Conservation (phyloP, 2,797 vertebrate species). For the Valencia hispanica region DNA sequence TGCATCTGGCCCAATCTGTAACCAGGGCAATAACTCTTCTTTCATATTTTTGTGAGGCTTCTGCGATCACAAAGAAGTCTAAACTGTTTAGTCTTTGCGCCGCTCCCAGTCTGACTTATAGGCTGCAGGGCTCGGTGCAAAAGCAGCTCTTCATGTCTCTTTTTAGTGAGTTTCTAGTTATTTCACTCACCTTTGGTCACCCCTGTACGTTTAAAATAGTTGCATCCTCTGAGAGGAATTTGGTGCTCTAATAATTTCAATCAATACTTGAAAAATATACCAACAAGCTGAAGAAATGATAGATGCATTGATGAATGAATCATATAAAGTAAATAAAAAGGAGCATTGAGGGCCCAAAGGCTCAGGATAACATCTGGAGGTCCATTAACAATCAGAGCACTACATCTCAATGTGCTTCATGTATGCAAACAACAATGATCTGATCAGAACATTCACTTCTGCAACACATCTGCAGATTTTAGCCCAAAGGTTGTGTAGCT, state of each 20-base stretch:
- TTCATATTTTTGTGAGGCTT: slow-evolving; percentile 77
- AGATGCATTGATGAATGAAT: not conserved
- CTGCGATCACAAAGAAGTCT: slow-evolving; percentile 73
- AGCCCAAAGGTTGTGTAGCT: not conserved
- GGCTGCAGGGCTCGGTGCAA: slow-evolving; percentile 54
- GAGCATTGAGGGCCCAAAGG: not conserved
- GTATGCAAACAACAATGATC: not conserved
- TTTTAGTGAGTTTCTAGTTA: not conserved
- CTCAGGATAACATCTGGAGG: not conserved
- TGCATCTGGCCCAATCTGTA: slow-evolving; percentile 17
- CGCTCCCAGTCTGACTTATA: slow-evolving; percentile 68
- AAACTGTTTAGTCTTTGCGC: slow-evolving; percentile 82
- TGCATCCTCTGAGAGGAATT: not conserved
- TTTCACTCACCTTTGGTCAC: not conserved
- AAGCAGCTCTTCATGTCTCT: slow-evolving; percentile 31
- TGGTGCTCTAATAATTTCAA: not conserved
- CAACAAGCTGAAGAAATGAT: not conserved
- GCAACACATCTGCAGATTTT: not conserved
- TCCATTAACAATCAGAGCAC: not conserved
- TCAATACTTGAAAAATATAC: not conserved
- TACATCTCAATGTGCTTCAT: not conserved
- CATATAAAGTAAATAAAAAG: not conserved
- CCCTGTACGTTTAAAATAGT: not conserved
- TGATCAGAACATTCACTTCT: not conserved
- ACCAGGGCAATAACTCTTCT: slow-evolving; percentile 68